Percentiles rank a stretch among this genome's conserved stretches.
Evolutionary conservation across 1,140 invertebrate genomes (phyloP).

Genomic region (Adoxophyes honmai): DNA sequence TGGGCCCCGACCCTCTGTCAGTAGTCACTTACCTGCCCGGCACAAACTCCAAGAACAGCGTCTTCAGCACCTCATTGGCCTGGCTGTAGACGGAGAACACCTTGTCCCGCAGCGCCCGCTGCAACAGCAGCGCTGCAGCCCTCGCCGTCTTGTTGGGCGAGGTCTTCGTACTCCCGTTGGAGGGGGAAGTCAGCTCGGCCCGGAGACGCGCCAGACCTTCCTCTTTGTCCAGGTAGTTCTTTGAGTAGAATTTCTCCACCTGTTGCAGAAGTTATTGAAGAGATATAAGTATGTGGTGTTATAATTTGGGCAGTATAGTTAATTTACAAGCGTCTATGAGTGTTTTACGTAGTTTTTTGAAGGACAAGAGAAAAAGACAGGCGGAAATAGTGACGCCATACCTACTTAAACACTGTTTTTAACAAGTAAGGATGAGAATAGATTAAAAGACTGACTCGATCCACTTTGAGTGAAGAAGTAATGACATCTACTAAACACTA

Average conservation of each 20-base stretch:
- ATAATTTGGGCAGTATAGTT: too few species aligned
- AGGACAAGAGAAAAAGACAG: too few species aligned
- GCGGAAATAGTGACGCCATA: too few species aligned
- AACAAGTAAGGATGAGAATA: too few species aligned
- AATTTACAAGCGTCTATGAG: too few species aligned
- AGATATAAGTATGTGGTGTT: too few species aligned
- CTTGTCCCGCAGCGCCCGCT: constrained; percentile 88
- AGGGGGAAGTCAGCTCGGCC: constrained; percentile 81
- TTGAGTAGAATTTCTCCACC: constrained; percentile 96
- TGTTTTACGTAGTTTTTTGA: too few species aligned
- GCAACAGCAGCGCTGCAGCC: constrained; percentile 86
- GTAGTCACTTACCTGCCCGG: constrained; percentile 80
- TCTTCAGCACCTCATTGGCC: constrained; percentile 86
- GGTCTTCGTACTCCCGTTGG: constrained; percentile 59
- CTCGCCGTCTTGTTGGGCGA: constrained; percentile 86
- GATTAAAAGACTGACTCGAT: too few species aligned
- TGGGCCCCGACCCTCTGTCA: neutral
- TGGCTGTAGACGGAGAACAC: constrained; percentile 91
- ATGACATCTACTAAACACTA: too few species aligned
- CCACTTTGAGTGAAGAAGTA: too few species aligned
- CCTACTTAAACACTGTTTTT: too few species aligned
- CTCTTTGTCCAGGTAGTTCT: constrained; percentile 94
- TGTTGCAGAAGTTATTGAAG: constrained; percentile 45
- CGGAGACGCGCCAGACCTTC: constrained; percentile 89
- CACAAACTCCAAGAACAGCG: constrained; percentile 89